phyloP scores from a whole-genome alignment of 1,140 invertebrate genomes.

The Aphelenchoides fujianensis region DNA sequence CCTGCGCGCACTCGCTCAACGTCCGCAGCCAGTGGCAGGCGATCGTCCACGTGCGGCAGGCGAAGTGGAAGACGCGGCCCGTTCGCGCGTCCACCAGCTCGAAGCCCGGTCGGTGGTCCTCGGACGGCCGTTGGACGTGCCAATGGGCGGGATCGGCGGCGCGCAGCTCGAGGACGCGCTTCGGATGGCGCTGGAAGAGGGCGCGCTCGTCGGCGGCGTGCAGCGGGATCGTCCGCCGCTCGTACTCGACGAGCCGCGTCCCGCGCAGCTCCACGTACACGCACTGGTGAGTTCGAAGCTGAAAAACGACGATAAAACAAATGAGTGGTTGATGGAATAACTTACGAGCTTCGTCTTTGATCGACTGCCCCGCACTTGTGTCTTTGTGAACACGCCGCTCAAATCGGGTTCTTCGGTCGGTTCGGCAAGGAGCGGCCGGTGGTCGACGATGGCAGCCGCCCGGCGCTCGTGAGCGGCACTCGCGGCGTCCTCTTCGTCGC shows the following conservation, averaged over 20 bases:
- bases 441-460: background rate
- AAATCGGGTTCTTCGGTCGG: slow-evolving; percentile 1
- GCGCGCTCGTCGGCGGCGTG: slow-evolving; percentile 5
- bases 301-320: background rate
- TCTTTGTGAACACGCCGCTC: background rate
- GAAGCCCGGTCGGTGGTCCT: background rate
- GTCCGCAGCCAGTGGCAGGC: slow-evolving; percentile 15
- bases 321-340: background rate
- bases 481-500: background rate
- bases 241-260: slow-evolving; percentile 6
- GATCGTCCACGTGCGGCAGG: slow-evolving; percentile 11
- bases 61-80: slow-evolving; percentile 6
- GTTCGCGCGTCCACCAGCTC: background rate
- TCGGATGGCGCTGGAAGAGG: background rate
- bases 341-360: slow-evolving; percentile 18
- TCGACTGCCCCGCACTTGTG: background rate
- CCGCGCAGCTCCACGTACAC: slow-evolving; percentile 12
- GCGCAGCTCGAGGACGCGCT: background rate
- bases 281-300: slow-evolving; percentile 5
- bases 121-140: background rate
- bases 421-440: slow-evolving; percentile 10
- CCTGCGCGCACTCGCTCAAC: slow-evolving; percentile 1
- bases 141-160: background rate
- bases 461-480: background rate
- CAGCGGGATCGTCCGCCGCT: background rate